A percentile compares a stretch with the other conserved stretches of the same genome.
Conservation (phyloP, 2,797 vertebrate genomes). For the Momotus momota region DNA sequence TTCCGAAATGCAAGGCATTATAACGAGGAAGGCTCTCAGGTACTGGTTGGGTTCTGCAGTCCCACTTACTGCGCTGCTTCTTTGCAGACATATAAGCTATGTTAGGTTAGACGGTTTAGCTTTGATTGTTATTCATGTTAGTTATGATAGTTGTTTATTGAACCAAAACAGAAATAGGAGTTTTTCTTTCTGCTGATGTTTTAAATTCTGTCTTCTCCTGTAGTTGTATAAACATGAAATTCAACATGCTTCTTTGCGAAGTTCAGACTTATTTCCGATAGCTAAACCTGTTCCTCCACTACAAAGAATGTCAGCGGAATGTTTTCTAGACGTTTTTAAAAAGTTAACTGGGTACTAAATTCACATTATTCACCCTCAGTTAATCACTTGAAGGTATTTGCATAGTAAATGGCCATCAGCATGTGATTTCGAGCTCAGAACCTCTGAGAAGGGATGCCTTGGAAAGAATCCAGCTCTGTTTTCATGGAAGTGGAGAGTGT, state of each 20-base stretch:
- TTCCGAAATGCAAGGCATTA: slow-evolving; percentile 98
- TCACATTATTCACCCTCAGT: not conserved
- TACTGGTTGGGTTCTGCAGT: slow-evolving; percentile 46
- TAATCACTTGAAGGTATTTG: not conserved
- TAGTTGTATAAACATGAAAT: not conserved
- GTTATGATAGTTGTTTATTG: not conserved
- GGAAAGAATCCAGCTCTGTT: not conserved
- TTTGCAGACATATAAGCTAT: not conserved
- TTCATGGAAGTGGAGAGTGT: not conserved
- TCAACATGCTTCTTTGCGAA: not conserved
- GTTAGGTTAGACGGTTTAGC: not conserved
- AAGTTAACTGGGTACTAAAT: not conserved
- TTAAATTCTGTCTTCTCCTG: not conserved
- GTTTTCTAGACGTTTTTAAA: not conserved
- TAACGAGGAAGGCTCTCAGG: slow-evolving; percentile 98
- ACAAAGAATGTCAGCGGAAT: not conserved
- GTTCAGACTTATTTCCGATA: not conserved
- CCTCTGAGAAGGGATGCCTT: not conserved
- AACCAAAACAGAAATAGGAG: not conserved
- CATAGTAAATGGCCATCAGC: not conserved
- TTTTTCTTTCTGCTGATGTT: not conserved
- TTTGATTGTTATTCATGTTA: not conserved
- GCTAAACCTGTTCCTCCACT: not conserved
- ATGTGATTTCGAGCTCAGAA: not conserved
- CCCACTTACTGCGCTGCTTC: not conserved